Conservation (phyloP, 2,113 vertebrate species). For the Cebus imitator region DNA sequence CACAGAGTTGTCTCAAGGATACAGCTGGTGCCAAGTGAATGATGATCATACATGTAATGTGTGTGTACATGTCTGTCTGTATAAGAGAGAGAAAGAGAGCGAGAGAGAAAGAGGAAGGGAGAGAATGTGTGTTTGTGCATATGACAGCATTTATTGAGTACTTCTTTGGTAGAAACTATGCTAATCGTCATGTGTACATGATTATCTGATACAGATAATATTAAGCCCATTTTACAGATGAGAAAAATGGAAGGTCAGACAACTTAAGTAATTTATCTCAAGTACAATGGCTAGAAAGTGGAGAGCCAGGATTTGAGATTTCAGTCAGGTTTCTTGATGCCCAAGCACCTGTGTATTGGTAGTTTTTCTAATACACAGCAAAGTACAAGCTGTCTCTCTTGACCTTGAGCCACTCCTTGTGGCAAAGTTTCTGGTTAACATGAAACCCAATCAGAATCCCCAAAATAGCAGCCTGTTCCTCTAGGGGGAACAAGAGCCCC, state of each 20-base stretch:
- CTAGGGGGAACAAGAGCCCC: neutral
- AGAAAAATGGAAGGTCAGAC: neutral
- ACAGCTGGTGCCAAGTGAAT: neutral
- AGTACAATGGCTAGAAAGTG: neutral
- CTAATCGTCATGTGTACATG: neutral
- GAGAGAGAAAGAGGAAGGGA: neutral
- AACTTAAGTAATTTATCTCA: neutral
- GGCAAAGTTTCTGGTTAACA: slow-evolving; percentile 51
- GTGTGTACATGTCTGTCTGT: neutral
- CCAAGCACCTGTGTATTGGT: neutral
- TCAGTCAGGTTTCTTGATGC: neutral
- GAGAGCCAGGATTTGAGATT: neutral
- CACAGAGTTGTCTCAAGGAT: neutral
- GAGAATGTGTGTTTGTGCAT: neutral
- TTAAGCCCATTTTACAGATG: neutral
- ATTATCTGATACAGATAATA: neutral
- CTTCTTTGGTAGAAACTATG: neutral
- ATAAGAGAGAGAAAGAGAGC: neutral
- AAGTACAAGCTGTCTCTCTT: neutral
- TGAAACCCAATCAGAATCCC: slow-evolving; percentile 39
- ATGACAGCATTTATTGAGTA: neutral
- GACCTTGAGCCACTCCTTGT: neutral
- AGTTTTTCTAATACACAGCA: neutral
- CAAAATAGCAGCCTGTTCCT: slow-evolving; percentile 44
- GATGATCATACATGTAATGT: neutral